Base-by-base conservation (phyloP, 2,113 vertebrate genomes). In the Micronycteris hirsuta region DNA sequence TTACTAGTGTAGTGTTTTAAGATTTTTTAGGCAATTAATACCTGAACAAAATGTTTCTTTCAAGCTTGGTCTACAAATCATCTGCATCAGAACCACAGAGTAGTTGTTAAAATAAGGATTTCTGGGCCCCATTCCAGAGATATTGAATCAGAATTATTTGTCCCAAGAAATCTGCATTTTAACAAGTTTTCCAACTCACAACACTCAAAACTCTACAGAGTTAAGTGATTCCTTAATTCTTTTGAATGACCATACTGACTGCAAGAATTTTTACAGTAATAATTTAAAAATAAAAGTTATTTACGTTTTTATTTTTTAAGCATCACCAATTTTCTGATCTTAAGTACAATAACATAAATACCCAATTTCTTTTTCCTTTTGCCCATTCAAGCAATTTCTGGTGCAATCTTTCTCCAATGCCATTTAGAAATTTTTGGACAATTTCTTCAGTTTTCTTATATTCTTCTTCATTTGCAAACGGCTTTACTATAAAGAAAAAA, bases 341-440 rank as follows among this genome's bases (percentile, higher is more conserved):
- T 94, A 97, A 84, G 19, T 86, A 86, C 22, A 94, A 91, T 91
- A 94, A 98, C 98, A 2, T 97, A 96, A 95, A 78, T 97, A 99
- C 99, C 99, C 99, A 99, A 97, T 99, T 99, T 94, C 98, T 99
- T 98, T 98, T 99, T 3, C 77, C 98, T 97, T 98, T 99, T 91
- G 99, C 99, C 98, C 99, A 99, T 97, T 99, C 98, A 87, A 99
- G 98, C 83, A 99, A 98, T 96, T 99, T 99, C 95, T 99, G 98
- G 28, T 99, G 99, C 74, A 99, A 98, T 87, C 98, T 98, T 97
- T 98, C 96, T 65, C 99, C 99, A 87, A 99, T 97, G 28, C 99
- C 99, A 93, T 98, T 98, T 98, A 98, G 98, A 98, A 99, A 99
- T 19, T 91, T 98, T 97, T 98, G 98, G 87, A 99, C 99, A 95